Base-by-base conservation (phyloP, 1,140 invertebrate species). In the Drosophila paulistorum region DNA sequence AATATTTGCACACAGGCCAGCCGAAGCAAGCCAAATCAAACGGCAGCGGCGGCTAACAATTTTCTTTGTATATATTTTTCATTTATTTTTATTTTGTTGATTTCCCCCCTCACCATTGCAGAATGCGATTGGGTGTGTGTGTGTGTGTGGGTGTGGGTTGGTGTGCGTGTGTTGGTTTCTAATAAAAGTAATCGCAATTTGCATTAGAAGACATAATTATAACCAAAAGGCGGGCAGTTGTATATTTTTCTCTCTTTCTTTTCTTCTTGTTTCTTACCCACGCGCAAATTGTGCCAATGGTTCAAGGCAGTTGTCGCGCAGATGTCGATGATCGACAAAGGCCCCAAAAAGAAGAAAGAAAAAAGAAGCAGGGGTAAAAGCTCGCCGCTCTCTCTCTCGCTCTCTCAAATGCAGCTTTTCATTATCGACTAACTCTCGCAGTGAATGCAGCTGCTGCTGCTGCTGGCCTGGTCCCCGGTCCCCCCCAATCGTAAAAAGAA, bases 201-300 rank as follows among this genome's bases (percentile, higher is more conserved):
- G 59, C 63, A 78, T 70, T 33, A 26, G 54, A 51, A 26, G 54
- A 51, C 54, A 57, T 57, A n/a, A 33, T 33, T 57, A 51, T 51
- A 51, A 51, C 54, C 54, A 57, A 17, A 33, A 17, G n/a, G 13
- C 13, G 0, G 10, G 17, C 35, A 33, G 14, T 35, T 17, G 13
- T 33, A 59, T 65, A 42, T 20, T 45, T n/a, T 3, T 3, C 20
- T 48, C 42, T 68, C 54, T 14, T 26, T 30, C 37, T 35, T 42
- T 6, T 57, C 30, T 42, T 37, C 35, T 6, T 57, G 30, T 67
- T 59, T 41, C 62, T 41, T 70, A 30, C 83, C 80, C 76, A 74
- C 76, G 65, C 79, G 55, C 37, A 62, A 86, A 80, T 71, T 86
- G 79, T 86, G 83, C 77, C 84, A 86, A 87, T 86, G 79, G 83